Evolutionary conservation across 2,888 invertebrate species (phyloP), one percentile per base, ranked within the genome.

Genomic region (Parnassius smintheus): DNA sequence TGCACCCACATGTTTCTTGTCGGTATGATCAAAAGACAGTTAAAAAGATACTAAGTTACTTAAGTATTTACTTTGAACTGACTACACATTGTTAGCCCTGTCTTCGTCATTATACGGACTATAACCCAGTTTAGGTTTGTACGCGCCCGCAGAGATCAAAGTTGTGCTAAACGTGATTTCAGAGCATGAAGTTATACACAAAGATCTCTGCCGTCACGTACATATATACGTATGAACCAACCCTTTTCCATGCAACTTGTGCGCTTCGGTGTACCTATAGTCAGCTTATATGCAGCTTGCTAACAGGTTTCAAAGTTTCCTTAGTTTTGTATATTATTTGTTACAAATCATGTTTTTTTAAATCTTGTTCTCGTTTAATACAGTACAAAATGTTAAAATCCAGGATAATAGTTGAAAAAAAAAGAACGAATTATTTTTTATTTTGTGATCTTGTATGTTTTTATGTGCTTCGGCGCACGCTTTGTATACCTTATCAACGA

Each of bases 61-160:
- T 18, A 18, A 48, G 13, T 48, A 2, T 11, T 25, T 35, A 58
- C 8, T 35, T 3, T 45, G 11, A 13, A 2, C 25, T 56, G 42
- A 56, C 61, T 61, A 46, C 18, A 56, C 41, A 10, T 54, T 61
- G 45, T 53, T 11, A 7, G 59, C 56, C 42, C 56, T 45, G 51
- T 56, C 4, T 13, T 53, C 64, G 66, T 62, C 66, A 69, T 70
- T 72, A 69, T 58, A 63, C 70, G 72, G 70, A 71, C 71, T 71
- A 71, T 74, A 70, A 71, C 73, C 63, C 65, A 65, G 67, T 51
- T 66, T 67, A 67, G 64, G 59, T 59, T 59, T 62, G 59, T 66
- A 66, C 65, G 64, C 67, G 65, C 68, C 65, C 65, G 67, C 66
- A 64, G 64, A 73, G 75, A 76, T 75, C 76, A 76, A 75, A 76